Evolutionary conservation across 2,888 invertebrate genomes (phyloP).

Genomic region (Embidobia sp.): DNA sequence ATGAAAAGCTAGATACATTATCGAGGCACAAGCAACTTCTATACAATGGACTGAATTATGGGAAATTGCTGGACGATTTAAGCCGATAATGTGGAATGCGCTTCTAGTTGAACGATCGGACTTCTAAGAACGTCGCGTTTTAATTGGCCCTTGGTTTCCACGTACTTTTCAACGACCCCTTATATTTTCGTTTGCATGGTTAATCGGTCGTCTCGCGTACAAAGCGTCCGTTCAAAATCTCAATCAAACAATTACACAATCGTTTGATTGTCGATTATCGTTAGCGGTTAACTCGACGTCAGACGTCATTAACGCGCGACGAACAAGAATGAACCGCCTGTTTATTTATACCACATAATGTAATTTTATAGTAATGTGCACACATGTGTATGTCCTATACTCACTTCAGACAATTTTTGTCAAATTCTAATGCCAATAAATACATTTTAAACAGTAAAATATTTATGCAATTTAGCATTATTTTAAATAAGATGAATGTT

Average conservation of each 20-base stretch:
- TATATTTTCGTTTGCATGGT: slow-evolving; percentile 10
- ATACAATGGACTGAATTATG: slow-evolving; percentile 2
- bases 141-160: slow-evolving; percentile 42
- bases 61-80: not conserved
- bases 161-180: slow-evolving; percentile 47
- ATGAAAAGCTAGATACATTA: too few species aligned
- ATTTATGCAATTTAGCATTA: too few species aligned
- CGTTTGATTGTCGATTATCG: slow-evolving; percentile 50
- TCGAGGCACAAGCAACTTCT: too few species aligned
- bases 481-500: too few species aligned
- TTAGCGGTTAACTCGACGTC: slow-evolving; percentile 27
- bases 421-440: too few species aligned
- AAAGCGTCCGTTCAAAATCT: slow-evolving; percentile 43
- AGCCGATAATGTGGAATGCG: slow-evolving; percentile 25
- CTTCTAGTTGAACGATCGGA: slow-evolving; percentile 15
- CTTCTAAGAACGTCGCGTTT: slow-evolving; percentile 47
- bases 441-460: too few species aligned
- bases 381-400: too few species aligned
- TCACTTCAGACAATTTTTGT: too few species aligned
- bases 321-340: not conserved
- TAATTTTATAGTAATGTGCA: too few species aligned
- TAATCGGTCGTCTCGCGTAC: slow-evolving; percentile 23
- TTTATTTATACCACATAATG: slow-evolving; percentile 17
- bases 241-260: slow-evolving; percentile 49
- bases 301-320: slow-evolving; percentile 26